Conservation (phyloP, 2,888 invertebrate species). For the Drosophila pegasa region DNA sequence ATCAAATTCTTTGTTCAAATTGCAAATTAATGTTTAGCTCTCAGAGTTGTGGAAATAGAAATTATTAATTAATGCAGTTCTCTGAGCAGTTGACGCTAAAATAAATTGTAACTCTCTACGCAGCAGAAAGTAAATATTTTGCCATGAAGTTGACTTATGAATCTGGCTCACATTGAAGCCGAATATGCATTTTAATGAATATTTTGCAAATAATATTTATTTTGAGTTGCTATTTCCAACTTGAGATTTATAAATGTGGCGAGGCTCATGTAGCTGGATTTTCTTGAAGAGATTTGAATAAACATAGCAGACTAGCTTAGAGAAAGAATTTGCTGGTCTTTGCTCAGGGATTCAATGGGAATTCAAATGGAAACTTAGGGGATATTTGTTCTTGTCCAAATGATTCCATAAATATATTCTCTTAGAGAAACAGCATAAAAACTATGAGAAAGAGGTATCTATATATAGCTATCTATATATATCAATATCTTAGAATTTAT, state of each 20-base stretch:
- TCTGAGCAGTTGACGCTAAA: conserved; percentile 1
- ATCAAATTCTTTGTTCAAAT: not conserved
- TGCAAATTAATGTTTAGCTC: conserved; percentile 4
- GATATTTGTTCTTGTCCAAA: no score
- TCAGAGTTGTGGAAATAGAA: not conserved
- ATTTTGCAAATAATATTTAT: not conserved
- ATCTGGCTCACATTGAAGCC: not conserved
- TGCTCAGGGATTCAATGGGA: not conserved
- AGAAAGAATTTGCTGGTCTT: not conserved
- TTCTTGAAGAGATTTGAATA: not conserved
- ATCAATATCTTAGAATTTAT: no score
- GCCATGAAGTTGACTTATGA: not conserved
- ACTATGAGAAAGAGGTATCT: no score
- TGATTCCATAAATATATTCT: no score
- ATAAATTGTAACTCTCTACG: not conserved
- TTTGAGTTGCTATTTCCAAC: not conserved
- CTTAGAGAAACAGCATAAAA: no score
- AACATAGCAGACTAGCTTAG: not conserved
- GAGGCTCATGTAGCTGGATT: not conserved
- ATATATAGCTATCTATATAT: no score
- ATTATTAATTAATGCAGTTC: conserved; percentile 5
- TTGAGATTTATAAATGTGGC: not conserved
- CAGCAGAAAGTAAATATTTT: not conserved
- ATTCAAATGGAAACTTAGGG: no score
- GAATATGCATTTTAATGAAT: conserved; percentile 3